Base-by-base conservation (phyloP, 2,113 vertebrate species). In the Spizaetus ornatus region DNA sequence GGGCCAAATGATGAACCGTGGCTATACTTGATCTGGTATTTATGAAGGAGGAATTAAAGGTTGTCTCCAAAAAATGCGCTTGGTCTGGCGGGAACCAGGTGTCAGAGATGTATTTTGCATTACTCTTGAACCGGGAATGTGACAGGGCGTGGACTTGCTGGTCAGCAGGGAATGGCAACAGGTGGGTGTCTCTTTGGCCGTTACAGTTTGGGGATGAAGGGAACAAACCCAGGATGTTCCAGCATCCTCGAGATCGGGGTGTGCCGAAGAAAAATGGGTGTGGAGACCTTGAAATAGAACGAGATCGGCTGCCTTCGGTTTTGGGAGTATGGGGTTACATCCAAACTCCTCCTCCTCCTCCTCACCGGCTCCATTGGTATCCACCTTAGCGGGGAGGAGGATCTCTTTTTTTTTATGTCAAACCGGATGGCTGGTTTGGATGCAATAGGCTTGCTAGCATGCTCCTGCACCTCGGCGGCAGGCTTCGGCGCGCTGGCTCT, bases 311-410 rank as follows among this genome's bases (percentile, higher is more conserved):
- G 80, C 61, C 2, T 85, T 52, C 1, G 27, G 48, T 11, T 93
- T 69, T 45, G 90, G 40, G 81, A 84, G 21, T 27, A 9, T 9
- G 56, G 66, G 92, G 56, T 88, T 95, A 69, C 90, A 82, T 26
- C 52, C 95, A 88, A 52, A 76, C 89, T 70, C 80, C 88, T 91
- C 95, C 90, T 94, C 80, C 47, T 48, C 47, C 88, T 88, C 86
- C 70, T 71, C 82, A 3, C 36, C 2, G 71, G 82, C 85, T 90
- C 73, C 82, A 1, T 0, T 0, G 61, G 61, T 1, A 38, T 18
- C 53, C 86, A 66, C 40, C 82, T 56, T 22, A 23, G 73, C 10
- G 42, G 56, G 67, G 69, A 40, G 88, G 90, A 58, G 95, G 65
- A 16, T 61, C 21, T 5, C 25, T 40, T 21, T 15, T 19, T 25